These are phyloP conservation scores for Drosophila nebulosa DNA, from an alignment of 1,140 invertebrate species.

Conservation along the genomic window DNA sequence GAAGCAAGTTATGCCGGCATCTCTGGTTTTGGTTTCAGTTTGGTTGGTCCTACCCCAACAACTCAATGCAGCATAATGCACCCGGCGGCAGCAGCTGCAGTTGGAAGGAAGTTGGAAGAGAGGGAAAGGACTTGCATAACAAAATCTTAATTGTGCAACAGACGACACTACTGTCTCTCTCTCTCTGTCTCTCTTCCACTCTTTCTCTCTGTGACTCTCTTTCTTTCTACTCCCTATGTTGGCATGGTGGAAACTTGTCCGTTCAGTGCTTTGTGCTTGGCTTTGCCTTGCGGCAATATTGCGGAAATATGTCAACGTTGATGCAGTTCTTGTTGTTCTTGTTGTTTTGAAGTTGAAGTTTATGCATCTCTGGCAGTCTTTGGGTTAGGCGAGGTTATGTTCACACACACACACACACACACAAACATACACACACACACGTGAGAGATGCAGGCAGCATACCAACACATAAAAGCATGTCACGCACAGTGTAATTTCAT, in stretches of 20 bases:
- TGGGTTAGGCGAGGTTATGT: slow-evolving; percentile 64
- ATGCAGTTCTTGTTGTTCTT: slow-evolving; percentile 12
- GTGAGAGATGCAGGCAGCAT: slow-evolving; percentile 6
- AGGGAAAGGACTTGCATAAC: slow-evolving; percentile 64
- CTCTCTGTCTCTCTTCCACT: slow-evolving; percentile 8
- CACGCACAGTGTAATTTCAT: slow-evolving; percentile 74
- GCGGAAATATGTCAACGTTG: slow-evolving; percentile 72
- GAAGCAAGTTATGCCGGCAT: not conserved
- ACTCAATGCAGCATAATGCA: slow-evolving; percentile 64
- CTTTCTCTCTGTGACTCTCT: slow-evolving; percentile 6
- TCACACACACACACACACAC: slow-evolving; percentile 26
- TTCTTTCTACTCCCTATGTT: not conserved
- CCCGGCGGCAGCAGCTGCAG: slow-evolving; percentile 47
- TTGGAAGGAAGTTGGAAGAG: slow-evolving; percentile 39
- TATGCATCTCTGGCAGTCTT: slow-evolving; percentile 45
- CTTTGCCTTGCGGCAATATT: slow-evolving; percentile 56
- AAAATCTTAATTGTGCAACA: slow-evolving; percentile 76
- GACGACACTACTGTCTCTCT: slow-evolving; percentile 16
- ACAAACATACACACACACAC: slow-evolving; percentile 8
- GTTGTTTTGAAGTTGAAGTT: slow-evolving; percentile 70
- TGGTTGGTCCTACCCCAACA: slow-evolving; percentile 61
- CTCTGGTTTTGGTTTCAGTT: not conserved
- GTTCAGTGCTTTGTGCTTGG: slow-evolving; percentile 52
- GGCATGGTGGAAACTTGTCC: slow-evolving; percentile 58
- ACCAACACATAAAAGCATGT: slow-evolving; percentile 64